Conservation (phyloP, 1,140 invertebrate genomes). For the Cotesia typhae region DNA sequence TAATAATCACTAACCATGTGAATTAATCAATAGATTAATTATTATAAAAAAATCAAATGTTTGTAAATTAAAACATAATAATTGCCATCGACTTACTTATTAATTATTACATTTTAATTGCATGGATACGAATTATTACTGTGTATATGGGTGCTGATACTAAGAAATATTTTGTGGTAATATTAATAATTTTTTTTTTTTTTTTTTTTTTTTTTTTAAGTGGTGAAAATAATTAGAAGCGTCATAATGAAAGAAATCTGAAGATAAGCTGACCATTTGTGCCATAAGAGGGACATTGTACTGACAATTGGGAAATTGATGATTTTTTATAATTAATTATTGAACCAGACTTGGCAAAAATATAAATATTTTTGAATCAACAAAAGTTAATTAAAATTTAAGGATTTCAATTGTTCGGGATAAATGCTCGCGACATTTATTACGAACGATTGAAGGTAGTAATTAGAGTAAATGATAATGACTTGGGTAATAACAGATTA, state of each 20-base stretch:
- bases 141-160: not conserved
- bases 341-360: conserved; percentile 8
- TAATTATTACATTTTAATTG: not conserved
- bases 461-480: not conserved
- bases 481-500: conserved; percentile 37
- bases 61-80: not conserved
- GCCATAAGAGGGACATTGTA: conserved; percentile 50
- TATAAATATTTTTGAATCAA: not conserved
- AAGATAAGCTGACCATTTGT: conserved; percentile 54
- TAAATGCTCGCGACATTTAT: no score
- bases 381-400: conserved; percentile 4
- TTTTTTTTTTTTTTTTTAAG: not conserved
- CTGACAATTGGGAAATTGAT: conserved; percentile 38
- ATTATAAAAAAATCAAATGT: not conserved
- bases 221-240: conserved; percentile 2
- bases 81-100: not conserved
- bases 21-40: not conserved
- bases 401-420: not conserved
- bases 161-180: not conserved
- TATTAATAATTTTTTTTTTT: no score
- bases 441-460: no score
- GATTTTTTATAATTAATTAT: conserved; percentile 31
- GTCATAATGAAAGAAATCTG: conserved; percentile 26
- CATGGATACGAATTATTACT: not conserved
- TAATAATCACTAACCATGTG: not conserved